Conservation (phyloP, 2,797 vertebrate species). For the Spatula versicolor region DNA sequence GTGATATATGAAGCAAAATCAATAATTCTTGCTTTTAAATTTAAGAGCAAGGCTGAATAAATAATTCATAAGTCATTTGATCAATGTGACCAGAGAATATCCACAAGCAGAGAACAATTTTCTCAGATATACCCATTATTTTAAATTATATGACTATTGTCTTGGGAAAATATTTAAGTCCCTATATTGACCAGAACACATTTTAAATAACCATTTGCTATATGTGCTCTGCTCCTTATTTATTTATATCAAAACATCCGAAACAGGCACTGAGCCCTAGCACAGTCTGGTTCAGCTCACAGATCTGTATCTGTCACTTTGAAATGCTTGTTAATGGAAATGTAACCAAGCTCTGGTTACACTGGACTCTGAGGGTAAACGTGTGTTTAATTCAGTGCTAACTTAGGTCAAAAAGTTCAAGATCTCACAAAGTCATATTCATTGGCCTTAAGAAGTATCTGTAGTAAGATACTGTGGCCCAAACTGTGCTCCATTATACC, state of each 20-base stretch:
- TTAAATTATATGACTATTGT: constrained; percentile 17
- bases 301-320: rapidly evolving
- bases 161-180: constrained; percentile 19
- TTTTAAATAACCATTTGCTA: neutral
- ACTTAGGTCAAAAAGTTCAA: neutral
- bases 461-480: neutral
- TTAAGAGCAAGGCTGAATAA: constrained; percentile 3
- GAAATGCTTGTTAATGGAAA: neutral
- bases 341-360: neutral
- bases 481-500: neutral
- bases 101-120: neutral
- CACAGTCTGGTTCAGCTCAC: neutral
- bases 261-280: neutral
- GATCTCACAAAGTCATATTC: neutral
- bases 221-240: neutral
- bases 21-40: neutral
- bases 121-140: neutral
- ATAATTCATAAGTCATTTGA: constrained; percentile 8
- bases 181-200: neutral
- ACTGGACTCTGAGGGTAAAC: neutral
- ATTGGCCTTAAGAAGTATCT: neutral
- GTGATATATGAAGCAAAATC: neutral
- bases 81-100: neutral
- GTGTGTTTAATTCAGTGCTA: neutral
- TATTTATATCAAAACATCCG: neutral